Base-by-base conservation (phyloP, 1,140 invertebrate species). In the Pectinophora gossypiella region DNA sequence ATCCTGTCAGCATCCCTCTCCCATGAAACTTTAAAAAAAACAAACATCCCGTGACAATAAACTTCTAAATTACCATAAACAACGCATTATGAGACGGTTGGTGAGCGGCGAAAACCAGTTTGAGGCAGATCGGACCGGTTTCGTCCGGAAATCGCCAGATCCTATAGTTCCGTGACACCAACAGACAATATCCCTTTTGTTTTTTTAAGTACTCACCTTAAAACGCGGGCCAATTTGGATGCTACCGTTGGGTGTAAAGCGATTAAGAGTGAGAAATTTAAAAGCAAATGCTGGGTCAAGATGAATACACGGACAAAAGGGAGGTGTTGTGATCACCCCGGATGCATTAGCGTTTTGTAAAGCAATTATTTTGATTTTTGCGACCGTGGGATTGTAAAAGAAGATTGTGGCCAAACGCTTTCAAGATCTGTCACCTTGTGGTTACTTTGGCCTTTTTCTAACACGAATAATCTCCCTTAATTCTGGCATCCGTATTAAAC, bases 51-150 rank as follows among this genome's bases (percentile, higher is more conserved):
- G n/a, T 27, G 5, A 27, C 23, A 27, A 27, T 27, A 27, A 27
- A 27, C 23, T 6, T 5, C 23, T 27, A 27, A 27, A 27, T 27
- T 27, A 27, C 23, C 23, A 27, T 27, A 27, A 27, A 27, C 23
- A 27, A 6, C 12, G 12, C 23, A 27, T 27, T 27, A 27, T 6
- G 23, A 27, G n/a, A n/a, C n/a, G n/a, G n/a, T n/a, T n/a, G n/a
- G n/a, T n/a, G 12, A 13, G 10, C 36, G 76, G 76, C 74, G 64
- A 36, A 4, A 49, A 73, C 64, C 67, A 58, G 72, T 72, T 51
- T 69, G 47, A 45, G 45, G 45, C 38, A 51, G 75, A 77, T 72
- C 68, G 68, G 16, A 40, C 36, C 16, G 36, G 36, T 40, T 40
- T 27, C 5, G 12, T 27, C 5, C 23, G 23, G 23, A 27, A 27